These are phyloP conservation scores for Drosophila eohydei DNA, from an alignment of 2,888 invertebrate species.

Conservation along the genomic window DNA sequence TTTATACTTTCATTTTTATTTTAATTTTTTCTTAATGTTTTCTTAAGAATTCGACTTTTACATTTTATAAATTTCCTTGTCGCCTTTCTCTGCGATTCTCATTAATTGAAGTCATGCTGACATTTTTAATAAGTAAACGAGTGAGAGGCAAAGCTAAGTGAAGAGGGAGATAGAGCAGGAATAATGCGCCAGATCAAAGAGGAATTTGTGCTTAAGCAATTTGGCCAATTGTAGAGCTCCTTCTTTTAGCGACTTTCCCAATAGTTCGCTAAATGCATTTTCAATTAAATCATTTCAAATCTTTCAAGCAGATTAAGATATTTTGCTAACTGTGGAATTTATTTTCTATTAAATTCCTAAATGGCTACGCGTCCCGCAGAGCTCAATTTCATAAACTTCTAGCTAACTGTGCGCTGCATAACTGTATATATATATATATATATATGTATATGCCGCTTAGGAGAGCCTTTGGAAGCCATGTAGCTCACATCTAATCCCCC, in stretches of 20 bases:
- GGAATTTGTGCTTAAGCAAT: neutral
- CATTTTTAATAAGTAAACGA: neutral
- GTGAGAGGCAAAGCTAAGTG: neutral
- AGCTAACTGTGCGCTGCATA: neutral
- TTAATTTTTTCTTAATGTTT: neutral
- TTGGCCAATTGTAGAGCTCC: neutral
- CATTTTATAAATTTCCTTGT: neutral
- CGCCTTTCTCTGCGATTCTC: slow-evolving; percentile 15
- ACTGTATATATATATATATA: neutral
- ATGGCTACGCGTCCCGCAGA: neutral
- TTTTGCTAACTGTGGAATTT: neutral
- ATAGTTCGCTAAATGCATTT: neutral
- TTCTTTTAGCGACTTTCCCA: neutral
- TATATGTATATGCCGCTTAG: neutral
- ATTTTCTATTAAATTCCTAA: slow-evolving; percentile 4
- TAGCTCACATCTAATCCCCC: slow-evolving; percentile 11
- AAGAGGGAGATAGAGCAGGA: neutral
- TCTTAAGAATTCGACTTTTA: neutral
- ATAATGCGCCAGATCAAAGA: neutral
- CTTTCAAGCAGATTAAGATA: neutral
- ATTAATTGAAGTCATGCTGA: slow-evolving; percentile 14
- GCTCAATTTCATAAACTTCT: neutral
- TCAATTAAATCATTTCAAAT: neutral
- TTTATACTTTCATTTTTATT: neutral
- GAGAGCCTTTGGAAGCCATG: slow-evolving; percentile 1